A percentile compares a stretch with the other conserved stretches of the same genome.
phyloP scores from a whole-genome alignment of 92 coral and sea anemone genomes.

The Bergia puertoricense region DNA sequence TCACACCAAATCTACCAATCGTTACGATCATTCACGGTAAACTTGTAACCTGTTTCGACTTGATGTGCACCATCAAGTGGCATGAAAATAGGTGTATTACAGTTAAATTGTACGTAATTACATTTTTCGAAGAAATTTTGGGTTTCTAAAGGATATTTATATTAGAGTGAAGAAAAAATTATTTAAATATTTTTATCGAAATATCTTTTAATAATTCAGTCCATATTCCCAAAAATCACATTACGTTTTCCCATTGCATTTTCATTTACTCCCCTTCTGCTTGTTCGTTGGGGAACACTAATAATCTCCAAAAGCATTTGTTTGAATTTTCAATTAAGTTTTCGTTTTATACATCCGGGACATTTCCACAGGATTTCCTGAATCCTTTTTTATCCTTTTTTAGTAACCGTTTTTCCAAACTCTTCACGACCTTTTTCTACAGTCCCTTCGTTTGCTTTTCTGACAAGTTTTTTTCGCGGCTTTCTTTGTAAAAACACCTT shows the following conservation, averaged over 20 bases:
- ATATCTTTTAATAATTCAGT: not conserved
- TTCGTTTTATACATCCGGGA: not conserved
- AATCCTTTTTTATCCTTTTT: slow-evolving; percentile 1
- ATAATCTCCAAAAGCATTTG: not conserved
- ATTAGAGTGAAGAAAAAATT: not conserved
- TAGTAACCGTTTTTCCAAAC: not conserved
- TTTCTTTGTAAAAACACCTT: not conserved
- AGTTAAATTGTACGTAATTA: not conserved
- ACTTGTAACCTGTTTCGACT: no score
- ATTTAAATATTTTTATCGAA: no score
- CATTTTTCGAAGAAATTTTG: not conserved
- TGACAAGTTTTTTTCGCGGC: not conserved
- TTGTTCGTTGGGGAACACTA: not conserved
- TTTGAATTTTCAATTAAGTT: not conserved
- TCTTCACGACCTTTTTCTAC: not conserved
- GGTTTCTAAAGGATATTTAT: not conserved
- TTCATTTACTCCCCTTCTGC: not conserved
- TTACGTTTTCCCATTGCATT: not conserved
- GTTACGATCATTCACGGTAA: no score
- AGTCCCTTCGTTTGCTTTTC: not conserved
- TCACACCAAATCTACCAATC: no score
- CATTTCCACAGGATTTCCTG: not conserved
- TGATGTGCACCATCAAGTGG: no score
- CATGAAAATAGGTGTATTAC: not conserved
- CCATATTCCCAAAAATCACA: not conserved